These are phyloP conservation scores for Trichopoda pennipes DNA, from an alignment of 2,888 invertebrate genomes.

Conservation along the genomic window DNA sequence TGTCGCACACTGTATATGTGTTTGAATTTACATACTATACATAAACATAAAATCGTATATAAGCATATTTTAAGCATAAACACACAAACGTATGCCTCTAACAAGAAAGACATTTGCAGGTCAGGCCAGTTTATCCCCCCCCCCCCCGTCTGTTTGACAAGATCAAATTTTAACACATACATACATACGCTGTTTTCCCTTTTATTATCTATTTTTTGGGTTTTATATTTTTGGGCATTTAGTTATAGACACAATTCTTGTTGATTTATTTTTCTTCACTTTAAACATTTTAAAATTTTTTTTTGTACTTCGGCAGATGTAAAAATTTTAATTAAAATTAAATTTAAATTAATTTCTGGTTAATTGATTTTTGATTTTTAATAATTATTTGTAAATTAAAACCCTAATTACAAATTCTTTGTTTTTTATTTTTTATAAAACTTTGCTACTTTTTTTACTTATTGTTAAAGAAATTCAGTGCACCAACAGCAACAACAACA, in stretches of 20 bases:
- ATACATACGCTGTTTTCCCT: not conserved
- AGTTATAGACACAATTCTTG: conserved; percentile 62
- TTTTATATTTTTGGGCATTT: conserved; percentile 49
- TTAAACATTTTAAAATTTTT: not conserved
- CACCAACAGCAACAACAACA: conserved; percentile 44
- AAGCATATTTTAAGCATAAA: not conserved
- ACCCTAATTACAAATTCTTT: not conserved
- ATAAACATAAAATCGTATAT: no score
- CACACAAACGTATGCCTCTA: not conserved
- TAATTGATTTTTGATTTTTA: no score
- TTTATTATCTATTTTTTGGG: conserved; percentile 18
- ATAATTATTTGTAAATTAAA: not conserved
- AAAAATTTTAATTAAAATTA: conserved; percentile 1
- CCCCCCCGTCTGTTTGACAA: conserved; percentile 52
- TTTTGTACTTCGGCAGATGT: not conserved
- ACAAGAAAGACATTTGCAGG: conserved; percentile 24
- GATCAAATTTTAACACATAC: conserved; percentile 62
- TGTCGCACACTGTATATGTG: no score
- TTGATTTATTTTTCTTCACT: conserved; percentile 44
- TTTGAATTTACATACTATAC: no score
- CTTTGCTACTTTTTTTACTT: conserved; percentile 8
- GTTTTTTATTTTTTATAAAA: not conserved
- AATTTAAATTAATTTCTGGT: no score
- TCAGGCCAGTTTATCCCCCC: conserved; percentile 46
- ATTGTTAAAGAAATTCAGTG: conserved; percentile 19